A percentile compares a stretch with the other conserved stretches of the same genome.
Evolutionary conservation across 2,113 vertebrate genomes (phyloP).

Genomic region (Microtus richardsoni): DNA sequence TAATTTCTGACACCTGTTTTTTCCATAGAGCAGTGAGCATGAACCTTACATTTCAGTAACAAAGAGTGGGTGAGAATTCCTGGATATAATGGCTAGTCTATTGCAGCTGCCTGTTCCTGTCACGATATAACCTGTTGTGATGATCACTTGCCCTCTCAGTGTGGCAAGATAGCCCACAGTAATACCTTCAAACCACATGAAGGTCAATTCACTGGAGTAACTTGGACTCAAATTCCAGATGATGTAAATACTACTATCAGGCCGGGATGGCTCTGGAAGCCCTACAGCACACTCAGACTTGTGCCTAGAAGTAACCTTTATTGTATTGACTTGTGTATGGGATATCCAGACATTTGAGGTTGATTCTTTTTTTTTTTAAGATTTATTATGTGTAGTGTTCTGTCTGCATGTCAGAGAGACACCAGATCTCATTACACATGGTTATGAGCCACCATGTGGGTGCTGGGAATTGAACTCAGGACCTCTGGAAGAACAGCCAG

Average conservation of each 20-base stretch:
- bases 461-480: no score
- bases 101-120: background rate
- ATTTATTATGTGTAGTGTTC: no score
- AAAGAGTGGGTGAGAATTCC: background rate
- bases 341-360: background rate
- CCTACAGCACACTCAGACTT: background rate
- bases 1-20: background rate
- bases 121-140: background rate
- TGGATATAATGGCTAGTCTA: background rate
- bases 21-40: background rate
- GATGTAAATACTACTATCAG: background rate
- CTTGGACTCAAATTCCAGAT: background rate
- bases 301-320: background rate
- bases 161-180: background rate
- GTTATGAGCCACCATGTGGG: no score
- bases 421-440: no score
- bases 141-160: background rate
- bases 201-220: background rate
- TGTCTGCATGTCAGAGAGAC: no score
- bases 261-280: background rate
- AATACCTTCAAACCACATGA: background rate
- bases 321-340: background rate
- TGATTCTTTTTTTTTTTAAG: background rate
- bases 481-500: no score
- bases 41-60: background rate